A percentile compares a stretch with the other conserved stretches of the same genome.
Conservation (phyloP, 1,140 invertebrate genomes). For the Nilaparvata lugens region DNA sequence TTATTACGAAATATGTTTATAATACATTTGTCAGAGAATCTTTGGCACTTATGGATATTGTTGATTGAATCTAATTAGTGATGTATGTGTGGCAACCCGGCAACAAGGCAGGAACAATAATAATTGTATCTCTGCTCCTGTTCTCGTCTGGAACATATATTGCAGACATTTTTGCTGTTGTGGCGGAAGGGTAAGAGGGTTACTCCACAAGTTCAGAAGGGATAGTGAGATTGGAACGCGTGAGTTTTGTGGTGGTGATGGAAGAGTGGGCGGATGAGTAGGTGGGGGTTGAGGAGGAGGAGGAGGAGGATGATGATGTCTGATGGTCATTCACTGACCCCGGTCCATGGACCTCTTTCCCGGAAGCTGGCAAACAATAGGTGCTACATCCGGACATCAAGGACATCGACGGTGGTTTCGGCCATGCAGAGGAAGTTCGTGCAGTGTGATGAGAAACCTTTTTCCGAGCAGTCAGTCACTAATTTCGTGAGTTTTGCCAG, state of each 20-base stretch:
- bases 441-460: not conserved
- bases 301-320: not conserved
- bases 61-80: too few species aligned
- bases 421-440: not conserved
- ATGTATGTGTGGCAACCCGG: too few species aligned
- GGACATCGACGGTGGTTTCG: slow-evolving; percentile 7
- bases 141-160: too few species aligned
- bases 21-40: too few species aligned
- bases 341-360: slow-evolving; percentile 20
- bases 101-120: too few species aligned
- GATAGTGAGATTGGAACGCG: too few species aligned
- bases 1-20: too few species aligned
- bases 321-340: slow-evolving; percentile 21
- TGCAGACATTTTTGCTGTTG: too few species aligned
- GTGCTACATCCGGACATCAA: slow-evolving; percentile 17
- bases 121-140: too few species aligned
- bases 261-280: not conserved
- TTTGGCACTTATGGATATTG: too few species aligned
- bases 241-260: not conserved
- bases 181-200: too few species aligned
- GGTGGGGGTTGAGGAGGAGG: not conserved
- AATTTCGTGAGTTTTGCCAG: not conserved
- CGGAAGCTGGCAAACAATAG: slow-evolving; percentile 21
- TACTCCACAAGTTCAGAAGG: too few species aligned
- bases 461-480: not conserved